phyloP scores from a whole-genome alignment of 2,888 invertebrate species.

The Drosophila emarginata region DNA sequence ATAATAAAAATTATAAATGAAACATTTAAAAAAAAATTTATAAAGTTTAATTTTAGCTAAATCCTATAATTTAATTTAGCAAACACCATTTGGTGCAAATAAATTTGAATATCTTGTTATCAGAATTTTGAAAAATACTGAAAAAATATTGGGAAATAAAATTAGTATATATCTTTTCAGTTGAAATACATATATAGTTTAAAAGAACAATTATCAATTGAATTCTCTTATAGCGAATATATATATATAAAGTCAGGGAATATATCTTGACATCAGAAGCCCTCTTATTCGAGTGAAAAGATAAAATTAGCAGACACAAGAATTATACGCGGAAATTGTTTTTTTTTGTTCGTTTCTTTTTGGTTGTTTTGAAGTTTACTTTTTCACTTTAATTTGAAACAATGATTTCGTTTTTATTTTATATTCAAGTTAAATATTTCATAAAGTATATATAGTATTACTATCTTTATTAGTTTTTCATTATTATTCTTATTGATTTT shows the following conservation, averaged over 20 bases:
- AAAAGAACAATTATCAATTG: background rate
- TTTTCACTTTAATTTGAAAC: constrained; percentile 71
- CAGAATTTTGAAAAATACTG: too few species aligned
- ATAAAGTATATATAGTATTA: constrained; percentile 73
- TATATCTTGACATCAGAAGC: background rate
- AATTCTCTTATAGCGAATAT: background rate
- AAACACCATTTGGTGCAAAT: too few species aligned
- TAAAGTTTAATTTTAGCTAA: too few species aligned
- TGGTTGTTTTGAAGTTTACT: constrained; percentile 34
- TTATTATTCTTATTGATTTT: constrained; percentile 38
- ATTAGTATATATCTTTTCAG: too few species aligned
- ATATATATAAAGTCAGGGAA: background rate
- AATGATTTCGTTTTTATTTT: constrained; percentile 68
- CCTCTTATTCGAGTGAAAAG: constrained; percentile 5
- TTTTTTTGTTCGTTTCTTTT: constrained; percentile 30
- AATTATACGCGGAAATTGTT: constrained; percentile 38
- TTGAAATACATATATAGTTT: too few species aligned
- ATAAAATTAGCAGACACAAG: constrained; percentile 75
- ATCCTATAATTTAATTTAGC: too few species aligned
- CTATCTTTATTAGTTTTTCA: constrained; percentile 57
- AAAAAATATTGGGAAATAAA: too few species aligned
- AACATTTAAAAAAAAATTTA: too few species aligned
- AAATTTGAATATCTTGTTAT: too few species aligned
- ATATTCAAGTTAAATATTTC: constrained; percentile 69
- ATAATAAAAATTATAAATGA: too few species aligned